These are phyloP conservation scores for Coleophora flavipennella DNA, from an alignment of 2,888 invertebrate genomes.

Conservation along the genomic window DNA sequence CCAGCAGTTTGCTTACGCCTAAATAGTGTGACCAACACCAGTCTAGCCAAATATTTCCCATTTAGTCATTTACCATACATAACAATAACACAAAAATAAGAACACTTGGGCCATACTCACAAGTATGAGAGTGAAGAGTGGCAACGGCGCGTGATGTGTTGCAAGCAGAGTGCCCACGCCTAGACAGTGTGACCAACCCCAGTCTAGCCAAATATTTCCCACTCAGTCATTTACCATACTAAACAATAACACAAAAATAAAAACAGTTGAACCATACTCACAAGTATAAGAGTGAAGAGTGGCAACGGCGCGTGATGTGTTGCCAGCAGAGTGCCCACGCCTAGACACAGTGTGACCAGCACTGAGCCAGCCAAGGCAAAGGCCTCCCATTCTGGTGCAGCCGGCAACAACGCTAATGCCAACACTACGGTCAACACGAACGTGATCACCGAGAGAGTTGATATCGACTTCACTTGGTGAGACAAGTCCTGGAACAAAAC, in stretches of 20 bases:
- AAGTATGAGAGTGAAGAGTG: slow-evolving; percentile 79
- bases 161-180: neutral
- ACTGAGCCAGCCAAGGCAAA: slow-evolving; percentile 75
- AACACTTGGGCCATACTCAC: too few relatives aligned
- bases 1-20: neutral
- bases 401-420: slow-evolving; percentile 68
- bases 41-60: slow-evolving; percentile 71
- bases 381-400: slow-evolving; percentile 74
- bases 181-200: too few relatives aligned
- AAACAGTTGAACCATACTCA: too few relatives aligned
- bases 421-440: slow-evolving; percentile 65
- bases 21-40: too few relatives aligned
- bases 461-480: slow-evolving; percentile 50
- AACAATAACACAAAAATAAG: neutral
- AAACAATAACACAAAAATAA: neutral
- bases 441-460: slow-evolving; percentile 66
- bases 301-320: slow-evolving; percentile 77
- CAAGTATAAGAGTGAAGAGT: slow-evolving; percentile 83
- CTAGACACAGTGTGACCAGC: slow-evolving; percentile 71
- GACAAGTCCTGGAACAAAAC: slow-evolving; percentile 66
- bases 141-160: neutral
- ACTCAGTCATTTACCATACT: neutral
- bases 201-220: slow-evolving; percentile 71
- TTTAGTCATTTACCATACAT: neutral
- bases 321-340: slow-evolving; percentile 74